Evolutionary conservation across 1,140 invertebrate genomes (phyloP).

Genomic region (Pachypsylla venusta): DNA sequence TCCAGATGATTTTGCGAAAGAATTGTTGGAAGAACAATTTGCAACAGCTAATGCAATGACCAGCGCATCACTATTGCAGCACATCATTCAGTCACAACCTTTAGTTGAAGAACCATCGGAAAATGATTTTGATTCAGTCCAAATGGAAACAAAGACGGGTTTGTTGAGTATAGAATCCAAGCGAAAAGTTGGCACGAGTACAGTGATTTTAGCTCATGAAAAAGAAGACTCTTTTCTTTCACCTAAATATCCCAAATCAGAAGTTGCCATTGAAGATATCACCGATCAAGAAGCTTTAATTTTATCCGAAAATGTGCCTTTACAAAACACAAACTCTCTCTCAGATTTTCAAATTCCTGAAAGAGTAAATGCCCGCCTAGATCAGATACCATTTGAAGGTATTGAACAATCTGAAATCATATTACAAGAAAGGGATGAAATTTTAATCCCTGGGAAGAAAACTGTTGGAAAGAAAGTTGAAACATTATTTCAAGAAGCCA

Average conservation of each 20-base stretch:
- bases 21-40: conserved; percentile 13
- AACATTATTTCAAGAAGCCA: conserved; percentile 21
- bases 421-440: conserved; percentile 16
- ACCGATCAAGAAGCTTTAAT: conserved; percentile 13
- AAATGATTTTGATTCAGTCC: conserved; percentile 25
- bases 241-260: conserved; percentile 15
- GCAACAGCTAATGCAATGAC: conserved; percentile 15
- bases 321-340: neutral
- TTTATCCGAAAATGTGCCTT: neutral
- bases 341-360: conserved; percentile 1
- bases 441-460: conserved; percentile 14
- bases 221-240: conserved; percentile 20
- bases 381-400: conserved; percentile 8
- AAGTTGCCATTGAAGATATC: conserved; percentile 18
- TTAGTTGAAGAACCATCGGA: conserved; percentile 22
- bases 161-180: conserved; percentile 31
- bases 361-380: conserved; percentile 14
- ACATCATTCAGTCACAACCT: conserved; percentile 21
- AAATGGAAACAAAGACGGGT: conserved; percentile 28
- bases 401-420: conserved; percentile 14
- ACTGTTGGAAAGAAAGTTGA: conserved; percentile 17
- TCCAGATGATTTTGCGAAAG: conserved; percentile 13
- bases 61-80: conserved; percentile 21
- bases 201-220: conserved; percentile 34
- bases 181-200: conserved; percentile 33